Conservation (phyloP, 2,888 invertebrate genomes). For the Lasius fuliginosus region DNA sequence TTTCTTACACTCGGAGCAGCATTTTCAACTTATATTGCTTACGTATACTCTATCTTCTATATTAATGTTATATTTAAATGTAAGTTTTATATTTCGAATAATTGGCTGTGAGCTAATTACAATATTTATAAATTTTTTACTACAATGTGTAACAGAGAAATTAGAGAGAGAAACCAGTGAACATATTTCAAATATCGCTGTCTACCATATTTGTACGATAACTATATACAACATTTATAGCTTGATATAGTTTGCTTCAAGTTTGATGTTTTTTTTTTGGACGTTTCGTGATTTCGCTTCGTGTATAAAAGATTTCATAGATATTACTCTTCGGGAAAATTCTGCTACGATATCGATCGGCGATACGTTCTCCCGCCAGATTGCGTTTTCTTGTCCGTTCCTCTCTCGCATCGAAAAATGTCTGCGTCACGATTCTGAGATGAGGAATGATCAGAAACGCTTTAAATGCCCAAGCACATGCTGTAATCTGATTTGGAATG, state of each 20-base stretch:
- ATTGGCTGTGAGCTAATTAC: background rate
- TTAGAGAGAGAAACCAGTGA: background rate
- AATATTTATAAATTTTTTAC: background rate
- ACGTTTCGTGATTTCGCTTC: background rate
- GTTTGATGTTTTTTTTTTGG: constrained; percentile 3
- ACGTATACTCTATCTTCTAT: background rate
- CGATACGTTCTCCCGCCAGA: constrained; percentile 34
- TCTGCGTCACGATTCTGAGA: constrained; percentile 13
- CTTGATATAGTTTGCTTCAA: constrained; percentile 6
- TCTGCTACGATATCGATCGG: constrained; percentile 64
- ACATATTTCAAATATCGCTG: constrained; percentile 5
- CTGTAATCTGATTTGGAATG: constrained; percentile 77
- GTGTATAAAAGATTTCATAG: constrained; percentile 33
- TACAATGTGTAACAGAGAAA: background rate
- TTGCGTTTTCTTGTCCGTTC: constrained; percentile 40
- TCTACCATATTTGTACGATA: constrained; percentile 12
- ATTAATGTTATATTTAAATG: background rate
- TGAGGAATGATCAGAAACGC: constrained; percentile 53
- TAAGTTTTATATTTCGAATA: background rate
- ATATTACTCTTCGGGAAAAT: constrained; percentile 32
- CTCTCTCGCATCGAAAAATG: constrained; percentile 46
- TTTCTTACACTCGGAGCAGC: background rate
- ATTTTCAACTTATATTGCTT: background rate
- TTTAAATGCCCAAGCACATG: constrained; percentile 72
- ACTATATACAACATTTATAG: background rate